These are phyloP conservation scores for Hirundo rustica DNA, from an alignment of 2,797 vertebrate species.

Conservation along the genomic window DNA sequence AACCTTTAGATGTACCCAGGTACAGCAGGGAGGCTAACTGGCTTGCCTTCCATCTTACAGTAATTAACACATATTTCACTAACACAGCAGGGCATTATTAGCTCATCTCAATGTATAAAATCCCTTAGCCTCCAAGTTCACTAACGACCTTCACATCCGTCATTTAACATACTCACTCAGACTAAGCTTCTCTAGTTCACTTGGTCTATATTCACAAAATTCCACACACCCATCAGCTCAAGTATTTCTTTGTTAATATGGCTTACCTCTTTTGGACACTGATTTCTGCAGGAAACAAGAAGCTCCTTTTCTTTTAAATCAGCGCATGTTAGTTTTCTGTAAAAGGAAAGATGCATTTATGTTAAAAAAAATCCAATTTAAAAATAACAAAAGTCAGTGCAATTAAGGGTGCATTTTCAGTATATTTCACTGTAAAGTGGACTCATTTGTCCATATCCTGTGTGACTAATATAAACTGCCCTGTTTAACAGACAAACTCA, in stretches of 20 bases:
- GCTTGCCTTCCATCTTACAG: neutral
- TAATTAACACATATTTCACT: neutral
- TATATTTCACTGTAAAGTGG: neutral
- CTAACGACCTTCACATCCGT: neutral
- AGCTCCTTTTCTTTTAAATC: conserved; percentile 75
- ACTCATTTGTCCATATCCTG: neutral
- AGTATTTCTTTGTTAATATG: neutral
- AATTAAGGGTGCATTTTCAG: neutral
- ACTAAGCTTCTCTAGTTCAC: neutral
- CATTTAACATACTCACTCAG: neutral
- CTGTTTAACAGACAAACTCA: neutral
- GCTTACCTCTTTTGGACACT: conserved; percentile 87
- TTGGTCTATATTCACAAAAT: neutral
- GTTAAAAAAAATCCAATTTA: neutral
- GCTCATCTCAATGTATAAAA: neutral
- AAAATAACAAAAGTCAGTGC: neutral
- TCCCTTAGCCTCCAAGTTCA: neutral
- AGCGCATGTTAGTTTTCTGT: conserved; percentile 79
- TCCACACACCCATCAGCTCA: neutral
- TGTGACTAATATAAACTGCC: neutral
- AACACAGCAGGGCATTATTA: neutral
- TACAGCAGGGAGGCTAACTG: neutral
- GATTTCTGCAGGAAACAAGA: conserved; percentile 85
- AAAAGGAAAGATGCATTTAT: neutral
- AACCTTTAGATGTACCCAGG: neutral